These are phyloP conservation scores for Eledona agricola DNA, from an alignment of 2,888 invertebrate genomes.

Conservation along the genomic window DNA sequence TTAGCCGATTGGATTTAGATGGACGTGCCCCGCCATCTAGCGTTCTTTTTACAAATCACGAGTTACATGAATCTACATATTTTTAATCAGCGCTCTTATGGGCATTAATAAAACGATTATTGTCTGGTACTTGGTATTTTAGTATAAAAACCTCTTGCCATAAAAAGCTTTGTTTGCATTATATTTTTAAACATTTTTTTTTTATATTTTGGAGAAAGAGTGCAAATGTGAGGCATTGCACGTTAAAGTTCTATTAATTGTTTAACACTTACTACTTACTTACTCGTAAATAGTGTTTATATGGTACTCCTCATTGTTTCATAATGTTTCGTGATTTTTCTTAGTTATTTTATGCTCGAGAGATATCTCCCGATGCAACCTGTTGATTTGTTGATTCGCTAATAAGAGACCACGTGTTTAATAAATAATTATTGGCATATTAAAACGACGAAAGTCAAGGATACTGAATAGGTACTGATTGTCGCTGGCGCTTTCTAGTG, in stretches of 20 bases:
- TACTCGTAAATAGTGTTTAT: too few species aligned
- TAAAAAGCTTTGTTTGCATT: too few species aligned
- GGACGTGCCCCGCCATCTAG: too few species aligned
- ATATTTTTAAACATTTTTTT: too few species aligned
- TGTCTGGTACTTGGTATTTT: too few species aligned
- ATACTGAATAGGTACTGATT: constrained; percentile 44
- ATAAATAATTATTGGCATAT: constrained; percentile 48
- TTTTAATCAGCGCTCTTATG: too few species aligned
- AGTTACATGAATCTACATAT: too few species aligned
- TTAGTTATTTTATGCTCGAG: constrained; percentile 8
- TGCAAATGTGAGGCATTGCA: constrained; percentile 18
- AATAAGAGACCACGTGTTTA: constrained; percentile 53
- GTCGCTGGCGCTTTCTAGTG: constrained; percentile 49
- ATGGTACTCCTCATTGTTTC: constrained; percentile 28
- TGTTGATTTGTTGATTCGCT: constrained; percentile 38
- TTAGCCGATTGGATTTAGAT: constrained; percentile 12
- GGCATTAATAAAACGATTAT: too few species aligned
- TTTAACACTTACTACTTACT: too few species aligned
- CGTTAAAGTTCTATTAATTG: constrained; percentile 10
- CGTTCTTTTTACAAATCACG: too few species aligned
- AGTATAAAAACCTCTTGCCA: too few species aligned
- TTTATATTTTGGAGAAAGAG: too few species aligned
- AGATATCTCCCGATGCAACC: constrained; percentile 25
- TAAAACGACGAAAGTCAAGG: constrained; percentile 56
- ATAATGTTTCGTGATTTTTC: constrained; percentile 14